A percentile compares a stretch with the other conserved stretches of the same genome.
These are phyloP conservation scores for Scomber scombrus DNA, from an alignment of 2,113 vertebrate species.

Conservation along the genomic window DNA sequence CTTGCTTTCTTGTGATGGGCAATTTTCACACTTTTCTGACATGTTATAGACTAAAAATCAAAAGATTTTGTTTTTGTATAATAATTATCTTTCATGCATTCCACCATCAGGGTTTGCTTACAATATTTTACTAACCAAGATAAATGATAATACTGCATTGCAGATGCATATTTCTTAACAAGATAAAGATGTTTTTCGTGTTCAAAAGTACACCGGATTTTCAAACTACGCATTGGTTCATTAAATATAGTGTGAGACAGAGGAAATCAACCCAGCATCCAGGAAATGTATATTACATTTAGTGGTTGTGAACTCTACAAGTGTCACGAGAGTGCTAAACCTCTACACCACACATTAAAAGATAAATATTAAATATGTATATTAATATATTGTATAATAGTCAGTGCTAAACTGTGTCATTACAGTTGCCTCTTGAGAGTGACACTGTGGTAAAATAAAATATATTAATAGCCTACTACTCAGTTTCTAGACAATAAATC, in stretches of 20 bases:
- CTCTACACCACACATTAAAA: too few relatives aligned
- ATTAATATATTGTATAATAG: background rate
- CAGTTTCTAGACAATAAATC: background rate
- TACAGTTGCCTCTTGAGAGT: background rate
- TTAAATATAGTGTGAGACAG: background rate
- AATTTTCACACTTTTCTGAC: background rate
- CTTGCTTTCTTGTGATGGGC: too few relatives aligned
- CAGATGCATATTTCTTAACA: background rate
- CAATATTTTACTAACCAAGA: too few relatives aligned
- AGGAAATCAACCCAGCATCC: background rate
- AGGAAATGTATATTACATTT: background rate
- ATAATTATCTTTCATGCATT: too few relatives aligned
- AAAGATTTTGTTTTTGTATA: too few relatives aligned
- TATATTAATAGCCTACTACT: background rate
- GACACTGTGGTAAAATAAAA: background rate
- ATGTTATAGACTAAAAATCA: background rate
- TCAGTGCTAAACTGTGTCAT: too few relatives aligned
- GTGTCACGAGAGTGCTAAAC: too few relatives aligned
- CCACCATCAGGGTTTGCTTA: too few relatives aligned
- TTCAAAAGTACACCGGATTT: background rate
- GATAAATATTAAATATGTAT: too few relatives aligned
- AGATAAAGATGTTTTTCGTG: too few relatives aligned
- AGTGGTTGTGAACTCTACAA: too few relatives aligned
- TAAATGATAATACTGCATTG: too few relatives aligned
- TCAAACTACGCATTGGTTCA: background rate